phyloP scores from a whole-genome alignment of 2,888 invertebrate genomes.

The Listrodromus nycthemerus region DNA sequence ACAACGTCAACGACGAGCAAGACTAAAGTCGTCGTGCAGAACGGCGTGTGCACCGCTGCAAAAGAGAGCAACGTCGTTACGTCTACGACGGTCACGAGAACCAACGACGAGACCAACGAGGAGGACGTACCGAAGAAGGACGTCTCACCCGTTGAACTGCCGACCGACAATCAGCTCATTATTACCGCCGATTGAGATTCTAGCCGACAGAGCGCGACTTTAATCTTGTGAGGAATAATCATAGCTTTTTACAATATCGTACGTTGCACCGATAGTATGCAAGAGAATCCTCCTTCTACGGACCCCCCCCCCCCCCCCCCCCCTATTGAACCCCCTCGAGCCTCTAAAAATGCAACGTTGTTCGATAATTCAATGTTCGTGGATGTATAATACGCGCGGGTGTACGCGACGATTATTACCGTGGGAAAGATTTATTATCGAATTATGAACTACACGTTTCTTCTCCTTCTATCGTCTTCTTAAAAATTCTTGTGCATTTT shows the following conservation, averaged over 20 bases:
- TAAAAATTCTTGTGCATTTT: conserved; percentile 24
- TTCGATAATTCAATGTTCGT: conserved; percentile 56
- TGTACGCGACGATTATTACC: conserved; percentile 27
- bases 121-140: conserved; percentile 85
- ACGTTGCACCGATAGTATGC: conserved; percentile 63
- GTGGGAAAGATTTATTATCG: conserved; percentile 31
- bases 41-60: conserved; percentile 76
- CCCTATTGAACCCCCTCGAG: neutral
- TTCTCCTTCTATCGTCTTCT: conserved; percentile 50
- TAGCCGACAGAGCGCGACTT: conserved; percentile 41
- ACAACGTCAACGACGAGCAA: conserved; percentile 56
- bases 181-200: conserved; percentile 79
- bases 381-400: conserved; percentile 39
- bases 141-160: conserved; percentile 84
- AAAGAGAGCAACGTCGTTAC: conserved; percentile 73
- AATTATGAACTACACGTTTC: conserved; percentile 52
- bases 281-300: conserved; percentile 32
- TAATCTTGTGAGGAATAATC: conserved; percentile 35
- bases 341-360: conserved; percentile 28
- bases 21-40: conserved; percentile 73
- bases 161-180: conserved; percentile 82
- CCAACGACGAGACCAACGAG: conserved; percentile 77
- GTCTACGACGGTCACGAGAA: conserved; percentile 73
- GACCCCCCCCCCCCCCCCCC: neutral
- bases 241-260: conserved; percentile 66